A percentile compares a stretch with the other conserved stretches of the same genome.
Conservation (phyloP, 1,140 invertebrate genomes). For the Brachionus angularis region DNA sequence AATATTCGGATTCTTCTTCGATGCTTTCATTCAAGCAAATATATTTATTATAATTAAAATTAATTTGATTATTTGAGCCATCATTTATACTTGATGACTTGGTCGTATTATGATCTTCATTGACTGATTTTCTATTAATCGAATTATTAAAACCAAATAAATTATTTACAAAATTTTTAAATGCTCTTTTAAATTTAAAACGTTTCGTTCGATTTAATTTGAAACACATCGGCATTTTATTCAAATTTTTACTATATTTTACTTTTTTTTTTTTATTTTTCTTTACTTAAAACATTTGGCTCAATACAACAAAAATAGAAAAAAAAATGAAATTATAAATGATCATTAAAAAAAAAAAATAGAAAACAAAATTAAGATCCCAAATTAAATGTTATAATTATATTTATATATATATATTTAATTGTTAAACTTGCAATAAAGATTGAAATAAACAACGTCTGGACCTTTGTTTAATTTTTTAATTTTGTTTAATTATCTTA, state of each 20-base stretch:
- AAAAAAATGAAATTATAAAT: no score
- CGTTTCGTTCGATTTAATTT: conserved; percentile 20
- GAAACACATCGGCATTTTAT: conserved; percentile 27
- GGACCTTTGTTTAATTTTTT: background rate
- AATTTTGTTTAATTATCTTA: conserved; percentile 12
- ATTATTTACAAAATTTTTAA: conserved; percentile 2
- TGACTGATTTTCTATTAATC: conserved; percentile 25
- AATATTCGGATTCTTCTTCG: conserved; percentile 15
- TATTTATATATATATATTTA: conserved; percentile 1
- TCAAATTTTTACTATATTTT: no score
- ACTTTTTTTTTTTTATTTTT: no score
- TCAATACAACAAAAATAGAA: no score
- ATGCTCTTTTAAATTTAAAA: conserved; percentile 37
- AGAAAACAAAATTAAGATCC: background rate
- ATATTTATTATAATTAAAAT: background rate
- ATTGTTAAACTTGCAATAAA: conserved; percentile 32
- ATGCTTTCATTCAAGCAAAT: no score
- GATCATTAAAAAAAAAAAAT: background rate
- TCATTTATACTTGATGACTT: conserved; percentile 10
- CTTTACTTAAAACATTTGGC: no score
- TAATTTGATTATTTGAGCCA: conserved; percentile 1
- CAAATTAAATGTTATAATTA: background rate
- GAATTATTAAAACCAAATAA: conserved; percentile 12
- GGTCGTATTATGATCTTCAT: conserved; percentile 17
- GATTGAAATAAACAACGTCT: conserved; percentile 15